Base-by-base conservation (phyloP, 35 echinoderm and acorn worm species). In the Amphiura filiformis region DNA sequence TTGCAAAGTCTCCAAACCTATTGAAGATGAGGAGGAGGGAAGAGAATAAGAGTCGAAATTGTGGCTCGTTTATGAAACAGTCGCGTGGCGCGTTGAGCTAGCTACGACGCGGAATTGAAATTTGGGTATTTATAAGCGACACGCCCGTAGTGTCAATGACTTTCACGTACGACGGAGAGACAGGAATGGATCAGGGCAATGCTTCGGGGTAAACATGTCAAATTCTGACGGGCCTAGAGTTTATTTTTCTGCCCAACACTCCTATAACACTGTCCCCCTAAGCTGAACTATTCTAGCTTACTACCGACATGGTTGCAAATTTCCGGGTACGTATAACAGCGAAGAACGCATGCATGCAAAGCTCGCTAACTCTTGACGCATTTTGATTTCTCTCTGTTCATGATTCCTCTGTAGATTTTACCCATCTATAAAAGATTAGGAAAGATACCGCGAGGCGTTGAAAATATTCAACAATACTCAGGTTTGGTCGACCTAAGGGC, bases 81-180 rank as follows among this genome's bases (percentile, higher is more conserved):
- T 3, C 61, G 61, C 61, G 61, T 70, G 61, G 61, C 61, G 61
- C 61, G 26, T 11, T 13, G 28, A 70, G 1, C 26, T n/a, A 30
- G 17, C 26, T 23, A 23, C 61, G 28, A 2, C 15, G 61, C 61
- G 17, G 28, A 70, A 70, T 70, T 13, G 61, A 47, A 47, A 70
- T 70, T 70, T 70, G 15, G 44, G 28, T 70, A 70, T 70, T n/a
- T 70, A 26, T 30, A n/a, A 26, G 61, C 61, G 61, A 70, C 61
- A 70, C 61, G 61, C 61, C 61, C 61, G 61, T n/a, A 23, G 26
- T 70, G 61, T 70, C 61, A 70, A 70, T 70, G 61, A 70, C 61
- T 70, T 23, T 70, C 61, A 26, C 17, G 61, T 47, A 47, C 41
- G 61, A 30, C 28, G 61, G 3, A 70, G 28, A 70, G 26, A 23